These are phyloP conservation scores for Peucedramus taeniatus DNA, from an alignment of 2,113 vertebrate species.

Conservation along the genomic window DNA sequence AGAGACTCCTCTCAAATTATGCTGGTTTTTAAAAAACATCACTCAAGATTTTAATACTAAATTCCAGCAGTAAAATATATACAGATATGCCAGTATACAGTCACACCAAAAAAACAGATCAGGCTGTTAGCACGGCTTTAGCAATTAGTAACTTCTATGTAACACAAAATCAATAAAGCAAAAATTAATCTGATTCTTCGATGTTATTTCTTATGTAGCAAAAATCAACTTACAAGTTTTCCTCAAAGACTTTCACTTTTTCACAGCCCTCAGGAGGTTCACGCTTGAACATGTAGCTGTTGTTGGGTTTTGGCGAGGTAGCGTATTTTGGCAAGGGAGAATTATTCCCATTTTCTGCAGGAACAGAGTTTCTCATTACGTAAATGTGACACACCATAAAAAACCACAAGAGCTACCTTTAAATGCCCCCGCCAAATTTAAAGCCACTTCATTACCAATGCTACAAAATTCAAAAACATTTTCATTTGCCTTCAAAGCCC, in stretches of 20 bases:
- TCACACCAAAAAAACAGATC: neutral
- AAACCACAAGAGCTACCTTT: neutral
- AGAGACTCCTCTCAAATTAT: neutral
- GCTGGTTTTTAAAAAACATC: neutral
- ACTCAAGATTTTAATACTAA: neutral
- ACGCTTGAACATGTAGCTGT: constrained; percentile 99
- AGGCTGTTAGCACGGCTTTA: neutral
- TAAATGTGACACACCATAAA: neutral
- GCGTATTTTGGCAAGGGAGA: constrained; percentile 97
- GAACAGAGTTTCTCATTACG: constrained; percentile 23
- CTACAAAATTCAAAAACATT: neutral
- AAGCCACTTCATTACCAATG: neutral
- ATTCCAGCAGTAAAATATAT: neutral
- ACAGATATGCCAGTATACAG: neutral
- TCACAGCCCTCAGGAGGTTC: constrained; percentile 98
- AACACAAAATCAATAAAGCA: neutral
- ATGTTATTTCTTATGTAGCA: neutral
- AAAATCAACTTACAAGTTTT: constrained; percentile 87
- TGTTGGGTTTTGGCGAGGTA: constrained; percentile 97
- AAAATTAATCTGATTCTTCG: neutral
- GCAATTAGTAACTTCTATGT: neutral
- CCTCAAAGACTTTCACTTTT: constrained; percentile 94
- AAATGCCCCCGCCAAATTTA: neutral
- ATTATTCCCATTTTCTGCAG: constrained; percentile 89
- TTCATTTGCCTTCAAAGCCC: neutral